Evolutionary conservation across 2,113 vertebrate species (phyloP).

Genomic region (Coryphaenoides rupestris): DNA sequence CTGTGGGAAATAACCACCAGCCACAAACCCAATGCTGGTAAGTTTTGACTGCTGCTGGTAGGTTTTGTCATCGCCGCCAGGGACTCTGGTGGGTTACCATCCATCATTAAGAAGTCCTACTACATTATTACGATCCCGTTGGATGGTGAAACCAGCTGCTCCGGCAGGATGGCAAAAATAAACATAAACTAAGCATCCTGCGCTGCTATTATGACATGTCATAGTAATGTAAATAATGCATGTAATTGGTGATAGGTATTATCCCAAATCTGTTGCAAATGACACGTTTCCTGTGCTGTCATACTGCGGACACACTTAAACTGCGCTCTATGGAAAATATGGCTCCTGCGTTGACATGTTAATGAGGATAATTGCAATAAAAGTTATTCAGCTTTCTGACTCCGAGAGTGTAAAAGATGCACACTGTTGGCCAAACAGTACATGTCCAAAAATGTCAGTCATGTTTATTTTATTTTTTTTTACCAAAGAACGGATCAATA

Average conservation of each 20-base stretch:
- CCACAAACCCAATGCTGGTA: conserved; percentile 5
- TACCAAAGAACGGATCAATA: conserved; percentile 30
- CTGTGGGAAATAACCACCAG: conserved; percentile 9
- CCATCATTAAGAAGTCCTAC: conserved; percentile 4
- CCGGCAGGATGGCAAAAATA: conserved; percentile 1
- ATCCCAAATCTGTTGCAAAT: neutral
- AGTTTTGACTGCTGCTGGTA: neutral
- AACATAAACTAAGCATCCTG: neutral
- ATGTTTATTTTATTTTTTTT: too few species aligned
- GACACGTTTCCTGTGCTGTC: conserved; percentile 19
- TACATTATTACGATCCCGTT: conserved; percentile 8
- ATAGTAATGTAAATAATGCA: conserved; percentile 9
- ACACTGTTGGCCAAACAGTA: too few species aligned
- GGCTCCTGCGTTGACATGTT: neutral
- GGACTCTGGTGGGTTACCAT: neutral
- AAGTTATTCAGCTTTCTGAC: conserved; percentile 15
- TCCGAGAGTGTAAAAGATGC: neutral
- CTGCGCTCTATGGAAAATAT: neutral
- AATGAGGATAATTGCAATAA: conserved; percentile 12
- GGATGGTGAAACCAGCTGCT: neutral
- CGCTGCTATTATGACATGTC: neutral
- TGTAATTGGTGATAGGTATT: neutral
- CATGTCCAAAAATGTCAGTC: conserved; percentile 23
- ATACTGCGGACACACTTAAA: conserved; percentile 6
- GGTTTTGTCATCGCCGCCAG: too few species aligned